These are phyloP conservation scores for Bombus sylvicola DNA, from an alignment of 1,140 invertebrate species.

Conservation along the genomic window DNA sequence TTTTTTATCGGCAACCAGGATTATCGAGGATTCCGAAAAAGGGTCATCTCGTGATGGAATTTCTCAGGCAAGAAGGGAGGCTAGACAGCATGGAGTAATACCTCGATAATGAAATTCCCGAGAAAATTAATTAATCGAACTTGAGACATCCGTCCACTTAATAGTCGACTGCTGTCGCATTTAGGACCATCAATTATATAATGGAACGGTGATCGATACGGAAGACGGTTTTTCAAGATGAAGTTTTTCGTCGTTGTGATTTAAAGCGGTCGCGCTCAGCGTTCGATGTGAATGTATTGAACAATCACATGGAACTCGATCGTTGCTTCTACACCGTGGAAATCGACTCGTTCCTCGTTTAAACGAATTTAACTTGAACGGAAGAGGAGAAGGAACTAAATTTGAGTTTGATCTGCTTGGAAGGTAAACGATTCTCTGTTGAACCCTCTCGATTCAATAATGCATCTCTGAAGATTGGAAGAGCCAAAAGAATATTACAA, in stretches of 20 bases:
- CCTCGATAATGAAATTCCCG: slow-evolving; percentile 53
- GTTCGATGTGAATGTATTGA: not conserved
- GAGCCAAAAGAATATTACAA: not conserved
- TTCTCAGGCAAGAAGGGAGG: too few relatives aligned
- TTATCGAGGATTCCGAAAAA: not conserved
- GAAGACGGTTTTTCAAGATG: not conserved
- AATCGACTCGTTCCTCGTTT: not conserved
- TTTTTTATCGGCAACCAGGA: not conserved
- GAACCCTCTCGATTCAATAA: not conserved
- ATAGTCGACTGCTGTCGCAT: slow-evolving; percentile 21
- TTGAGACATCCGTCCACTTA: slow-evolving; percentile 50
- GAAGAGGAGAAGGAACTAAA: too few relatives aligned
- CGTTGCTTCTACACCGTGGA: not conserved
- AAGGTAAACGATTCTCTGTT: not conserved
- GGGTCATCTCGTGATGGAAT: not conserved
- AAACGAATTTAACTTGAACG: not conserved
- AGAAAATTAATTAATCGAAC: slow-evolving; percentile 66
- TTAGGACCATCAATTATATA: slow-evolving; percentile 10
- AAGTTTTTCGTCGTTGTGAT: not conserved
- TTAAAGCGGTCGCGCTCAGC: not conserved
- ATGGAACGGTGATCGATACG: slow-evolving; percentile 20
- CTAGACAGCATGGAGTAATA: not conserved
- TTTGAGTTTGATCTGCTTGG: not conserved
- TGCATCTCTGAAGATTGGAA: not conserved
- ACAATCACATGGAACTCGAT: not conserved